These are phyloP conservation scores for Meriones psammophilus DNA, from an alignment of 2,797 vertebrate species.

Conservation along the genomic window DNA sequence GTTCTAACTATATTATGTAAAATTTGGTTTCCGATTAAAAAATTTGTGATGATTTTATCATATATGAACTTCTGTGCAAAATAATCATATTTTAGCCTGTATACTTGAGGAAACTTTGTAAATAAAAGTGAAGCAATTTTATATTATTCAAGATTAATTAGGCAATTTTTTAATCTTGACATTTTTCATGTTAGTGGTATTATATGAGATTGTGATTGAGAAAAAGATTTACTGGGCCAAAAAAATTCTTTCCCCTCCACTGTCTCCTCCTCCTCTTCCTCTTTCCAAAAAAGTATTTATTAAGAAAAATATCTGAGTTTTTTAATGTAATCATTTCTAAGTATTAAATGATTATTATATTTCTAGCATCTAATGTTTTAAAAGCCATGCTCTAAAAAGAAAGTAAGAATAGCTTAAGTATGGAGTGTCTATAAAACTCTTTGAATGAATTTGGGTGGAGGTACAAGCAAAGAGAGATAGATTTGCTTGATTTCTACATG, in stretches of 20 bases:
- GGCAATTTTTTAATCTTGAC: not conserved
- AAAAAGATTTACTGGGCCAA: not conserved
- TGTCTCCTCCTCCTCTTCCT: not conserved
- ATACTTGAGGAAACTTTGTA: not conserved
- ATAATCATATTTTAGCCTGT: not conserved
- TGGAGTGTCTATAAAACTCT: not conserved
- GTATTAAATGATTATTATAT: conserved; percentile 44
- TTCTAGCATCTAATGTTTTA: conserved; percentile 40
- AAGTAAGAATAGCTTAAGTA: not conserved
- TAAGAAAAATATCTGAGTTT: not conserved
- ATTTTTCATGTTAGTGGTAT: not conserved
- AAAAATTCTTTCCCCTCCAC: not conserved
- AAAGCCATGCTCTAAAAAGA: not conserved
- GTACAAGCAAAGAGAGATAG: not conserved
- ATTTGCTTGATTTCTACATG: not conserved
- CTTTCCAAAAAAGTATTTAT: not conserved
- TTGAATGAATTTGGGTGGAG: not conserved
- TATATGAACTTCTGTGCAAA: not conserved
- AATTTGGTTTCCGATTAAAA: conserved; percentile 33
- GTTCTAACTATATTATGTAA: not conserved
- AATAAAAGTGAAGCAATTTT: conserved; percentile 10
- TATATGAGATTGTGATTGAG: not conserved
- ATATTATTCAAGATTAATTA: conserved; percentile 49
- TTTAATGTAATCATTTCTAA: not conserved
- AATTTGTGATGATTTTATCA: not conserved